A percentile compares a stretch with the other conserved stretches of the same genome.
Conservation (phyloP, 2,113 vertebrate genomes). For the Recurvirostra avosetta region DNA sequence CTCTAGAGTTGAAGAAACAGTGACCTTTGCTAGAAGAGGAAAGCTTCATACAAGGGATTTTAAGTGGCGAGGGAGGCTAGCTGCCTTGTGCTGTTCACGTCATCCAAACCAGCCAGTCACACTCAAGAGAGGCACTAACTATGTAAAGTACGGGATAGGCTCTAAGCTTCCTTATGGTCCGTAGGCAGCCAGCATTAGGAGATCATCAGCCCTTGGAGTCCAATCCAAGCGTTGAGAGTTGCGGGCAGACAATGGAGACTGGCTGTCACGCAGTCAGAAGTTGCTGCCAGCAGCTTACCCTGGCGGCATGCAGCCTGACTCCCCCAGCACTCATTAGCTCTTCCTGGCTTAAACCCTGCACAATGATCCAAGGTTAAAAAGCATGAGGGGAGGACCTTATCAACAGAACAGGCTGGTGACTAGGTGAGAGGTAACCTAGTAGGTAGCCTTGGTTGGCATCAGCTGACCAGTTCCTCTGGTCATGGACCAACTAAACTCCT, state of each 20-base stretch:
- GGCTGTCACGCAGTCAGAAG: accelerated
- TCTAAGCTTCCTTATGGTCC: background rate
- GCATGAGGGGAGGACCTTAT: background rate
- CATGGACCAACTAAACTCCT: background rate
- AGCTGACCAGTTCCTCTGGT: background rate
- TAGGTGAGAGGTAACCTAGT: background rate
- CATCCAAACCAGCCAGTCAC: background rate
- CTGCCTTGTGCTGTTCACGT: background rate
- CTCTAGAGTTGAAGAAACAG: background rate
- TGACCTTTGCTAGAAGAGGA: background rate
- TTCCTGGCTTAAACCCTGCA: background rate
- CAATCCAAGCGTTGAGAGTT: accelerated
- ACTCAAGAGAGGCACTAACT: background rate
- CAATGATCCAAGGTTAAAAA: background rate
- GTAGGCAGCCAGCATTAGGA: background rate
- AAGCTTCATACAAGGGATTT: background rate
- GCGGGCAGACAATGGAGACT: accelerated
- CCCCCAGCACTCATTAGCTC: background rate
- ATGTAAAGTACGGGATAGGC: background rate
- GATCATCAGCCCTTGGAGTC: background rate
- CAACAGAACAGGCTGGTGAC: background rate
- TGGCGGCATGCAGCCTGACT: background rate
- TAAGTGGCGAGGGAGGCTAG: background rate
- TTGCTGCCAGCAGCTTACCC: background rate
- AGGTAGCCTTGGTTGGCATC: background rate